Evolutionary conservation across 2,113 vertebrate genomes (phyloP), one percentile per base, ranked within the genome.

Genomic region (Lota lota): DNA sequence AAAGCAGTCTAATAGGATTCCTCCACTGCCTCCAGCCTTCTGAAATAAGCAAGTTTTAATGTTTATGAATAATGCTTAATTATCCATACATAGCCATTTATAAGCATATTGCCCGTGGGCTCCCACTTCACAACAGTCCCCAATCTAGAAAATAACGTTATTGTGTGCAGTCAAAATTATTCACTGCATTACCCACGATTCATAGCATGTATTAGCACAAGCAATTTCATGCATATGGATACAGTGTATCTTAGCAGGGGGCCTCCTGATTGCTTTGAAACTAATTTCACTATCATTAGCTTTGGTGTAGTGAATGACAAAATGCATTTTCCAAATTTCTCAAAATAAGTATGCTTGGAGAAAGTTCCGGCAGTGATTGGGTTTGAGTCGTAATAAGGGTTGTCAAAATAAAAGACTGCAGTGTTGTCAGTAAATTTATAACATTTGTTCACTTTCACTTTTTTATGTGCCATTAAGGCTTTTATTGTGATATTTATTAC

Each of bases 201-300:
- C 97, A 96, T 97, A 95, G 93, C 91, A 91, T 92, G 94, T 95
- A 95, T 96, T 98, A 98, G 94, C 90, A 63, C 91, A 96, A 92
- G 96, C 95, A 99, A 98, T 98, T 98, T 99, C 94, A 97, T 98
- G 96, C 95, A 97, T 96, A 95, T 95, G 95, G 95, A 95, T 95
- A 96, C 94, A 96, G 95, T 94, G 94, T 92, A 93, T 95, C 95
- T 94, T 94, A 94, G 95, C 92, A 93, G 93, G 85, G 88, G 89
- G 94, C 93, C 92, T 93, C 92, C 93, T 96, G 94, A 96, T 95
- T 95, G 95, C 94, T 93, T 93, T 94, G 93, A 97, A 96, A 96
- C 95, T 97, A 96, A 98, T 98, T 97, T 98, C 96, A 97, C 95
- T 95, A 97, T 97, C 95, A 97, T 98, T 99, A 98, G 95, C 96